Evolutionary conservation across 2,888 invertebrate species (phyloP).

Genomic region (Netelia fuscicornis): DNA sequence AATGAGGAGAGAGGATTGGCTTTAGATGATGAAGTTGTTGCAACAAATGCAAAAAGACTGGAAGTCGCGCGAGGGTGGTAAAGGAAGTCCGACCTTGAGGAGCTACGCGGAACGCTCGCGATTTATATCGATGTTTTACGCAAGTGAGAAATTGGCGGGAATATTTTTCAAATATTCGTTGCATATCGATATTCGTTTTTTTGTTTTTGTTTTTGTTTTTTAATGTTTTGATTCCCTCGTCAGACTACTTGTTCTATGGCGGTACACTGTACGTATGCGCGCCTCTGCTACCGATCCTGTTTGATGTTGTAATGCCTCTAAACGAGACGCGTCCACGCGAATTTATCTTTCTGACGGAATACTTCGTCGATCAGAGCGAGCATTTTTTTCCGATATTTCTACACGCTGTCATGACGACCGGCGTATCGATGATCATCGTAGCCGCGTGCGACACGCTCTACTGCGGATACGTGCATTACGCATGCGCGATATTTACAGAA

Average conservation of each 20-base stretch:
- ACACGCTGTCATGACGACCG: constrained; percentile 37
- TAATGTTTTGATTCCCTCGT: not conserved
- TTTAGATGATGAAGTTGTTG: constrained; percentile 48
- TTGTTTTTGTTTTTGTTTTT: not conserved
- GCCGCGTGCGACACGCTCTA: constrained; percentile 54
- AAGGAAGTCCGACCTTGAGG: constrained; percentile 32
- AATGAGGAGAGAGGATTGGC: not conserved
- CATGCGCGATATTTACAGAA: constrained; percentile 49
- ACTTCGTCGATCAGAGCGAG: constrained; percentile 47
- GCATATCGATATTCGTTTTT: not conserved
- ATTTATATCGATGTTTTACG: constrained; percentile 19
- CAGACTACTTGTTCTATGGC: constrained; percentile 52
- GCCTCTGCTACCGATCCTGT: constrained; percentile 41
- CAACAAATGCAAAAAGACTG: constrained; percentile 50
- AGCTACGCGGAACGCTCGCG: constrained; percentile 51
- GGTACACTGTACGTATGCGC: constrained; percentile 28
- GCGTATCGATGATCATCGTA: constrained; percentile 35
- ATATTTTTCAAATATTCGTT: too few species aligned
- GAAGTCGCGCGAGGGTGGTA: constrained; percentile 31
- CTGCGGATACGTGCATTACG: constrained; percentile 53
- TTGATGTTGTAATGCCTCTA: constrained; percentile 50
- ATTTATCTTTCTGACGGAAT: constrained; percentile 55
- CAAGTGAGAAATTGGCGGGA: not conserved
- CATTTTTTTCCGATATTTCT: constrained; percentile 48
- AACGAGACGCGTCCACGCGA: constrained; percentile 53